These are phyloP conservation scores for Drosophila pandora DNA, from an alignment of 1,140 invertebrate species.

Conservation along the genomic window DNA sequence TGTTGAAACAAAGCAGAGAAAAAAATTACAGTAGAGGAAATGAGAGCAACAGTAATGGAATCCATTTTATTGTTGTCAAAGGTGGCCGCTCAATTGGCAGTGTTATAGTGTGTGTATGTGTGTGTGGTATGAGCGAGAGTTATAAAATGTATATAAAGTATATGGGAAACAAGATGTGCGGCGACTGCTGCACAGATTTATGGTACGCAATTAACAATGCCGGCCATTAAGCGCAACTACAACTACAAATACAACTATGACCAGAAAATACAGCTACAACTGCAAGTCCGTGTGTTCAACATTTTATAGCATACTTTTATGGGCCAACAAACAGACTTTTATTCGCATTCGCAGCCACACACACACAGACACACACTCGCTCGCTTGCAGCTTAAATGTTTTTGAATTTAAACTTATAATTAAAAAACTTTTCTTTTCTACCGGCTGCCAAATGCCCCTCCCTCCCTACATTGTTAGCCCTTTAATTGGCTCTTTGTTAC, in stretches of 20 bases:
- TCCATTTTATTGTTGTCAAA: constrained; percentile 54
- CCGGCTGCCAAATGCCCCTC: not conserved
- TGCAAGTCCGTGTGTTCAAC: constrained; percentile 34
- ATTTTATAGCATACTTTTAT: constrained; percentile 78
- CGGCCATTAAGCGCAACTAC: constrained; percentile 66
- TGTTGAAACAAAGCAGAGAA: constrained; percentile 27
- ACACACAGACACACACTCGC: not conserved
- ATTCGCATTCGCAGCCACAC: constrained; percentile 61
- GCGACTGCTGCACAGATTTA: constrained; percentile 74
- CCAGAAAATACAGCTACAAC: constrained; percentile 34
- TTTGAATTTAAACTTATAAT: constrained; percentile 82
- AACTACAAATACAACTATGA: constrained; percentile 36
- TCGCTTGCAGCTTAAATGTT: constrained; percentile 66
- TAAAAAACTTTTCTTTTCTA: constrained; percentile 70
- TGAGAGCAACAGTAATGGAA: constrained; percentile 6
- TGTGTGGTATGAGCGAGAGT: constrained; percentile 4
- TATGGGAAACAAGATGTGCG: constrained; percentile 64
- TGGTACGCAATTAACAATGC: constrained; percentile 77
- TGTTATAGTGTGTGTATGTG: constrained; percentile 5
- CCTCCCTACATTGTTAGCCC: constrained; percentile 69
- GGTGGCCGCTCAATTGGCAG: constrained; percentile 36
- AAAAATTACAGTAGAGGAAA: not conserved
- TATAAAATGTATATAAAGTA: constrained; percentile 68
- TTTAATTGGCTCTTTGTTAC: constrained; percentile 81
- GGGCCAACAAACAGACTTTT: constrained; percentile 74